Evolutionary conservation across 2,888 invertebrate species (phyloP), one percentile per base, ranked within the genome.

Genomic region (Ommatoiulus sabulosus): DNA sequence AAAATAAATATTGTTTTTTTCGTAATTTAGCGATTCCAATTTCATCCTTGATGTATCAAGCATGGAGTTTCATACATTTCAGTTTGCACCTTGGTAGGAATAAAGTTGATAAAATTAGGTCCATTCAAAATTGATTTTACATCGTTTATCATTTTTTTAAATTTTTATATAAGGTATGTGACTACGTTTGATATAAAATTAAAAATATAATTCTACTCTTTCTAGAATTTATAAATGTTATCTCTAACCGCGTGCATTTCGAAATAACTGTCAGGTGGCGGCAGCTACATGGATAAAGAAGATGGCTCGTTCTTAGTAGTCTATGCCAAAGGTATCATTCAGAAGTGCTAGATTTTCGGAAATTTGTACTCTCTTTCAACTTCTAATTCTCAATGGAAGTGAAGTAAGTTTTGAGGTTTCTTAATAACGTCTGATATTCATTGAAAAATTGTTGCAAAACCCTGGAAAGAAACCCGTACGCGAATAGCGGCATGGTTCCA

Each of bases 181-280:
- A 35, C 35, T 35, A 35, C 35, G 35, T 35, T 35, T 35, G 35
- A 35, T 35, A 35, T 35, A 2, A 35, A 35, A 35, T 35, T 35
- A 35, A 35, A 35, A 35, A 35, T 35, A 35, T 35, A 35, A 35
- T 35, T 35, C 35, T 35, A 35, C 35, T 1, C 35, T 35, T 35
- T 35, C 35, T 35, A 35, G 35, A 35, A 35, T 35, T 52, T 52
- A 12, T 8, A 12, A 8, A 72, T 1, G 24, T 72, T 24, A 1
- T 3, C 24, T 72, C 24, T 8, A 7, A 7, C 10, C 6, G 12
- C 4, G 72, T 72, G 72, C 72, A 24, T 24, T 72, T 24, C 86
- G 44, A 86, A 44, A 86, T 44, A 12, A 20, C 86, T 86, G 86
- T 72, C 72, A 72, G 72, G 72, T 72, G 72, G 72, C 72, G 72